phyloP scores from a whole-genome alignment of 2,888 invertebrate genomes.

The Dromius quadrimaculatus region DNA sequence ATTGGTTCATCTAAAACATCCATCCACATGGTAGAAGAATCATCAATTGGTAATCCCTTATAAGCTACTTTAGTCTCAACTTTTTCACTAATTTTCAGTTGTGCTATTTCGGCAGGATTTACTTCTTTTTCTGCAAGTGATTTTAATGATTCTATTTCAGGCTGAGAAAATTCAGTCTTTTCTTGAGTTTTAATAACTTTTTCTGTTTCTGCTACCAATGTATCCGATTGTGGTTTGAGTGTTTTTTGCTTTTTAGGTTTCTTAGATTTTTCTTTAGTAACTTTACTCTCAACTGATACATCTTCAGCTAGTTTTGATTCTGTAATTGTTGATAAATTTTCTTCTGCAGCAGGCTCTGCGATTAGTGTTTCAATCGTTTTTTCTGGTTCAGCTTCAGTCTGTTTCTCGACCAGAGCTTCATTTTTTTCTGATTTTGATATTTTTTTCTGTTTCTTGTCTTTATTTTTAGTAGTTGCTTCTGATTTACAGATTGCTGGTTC shows the following conservation, averaged over 20 bases:
- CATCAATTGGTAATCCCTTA: conserved; percentile 58
- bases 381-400: conserved; percentile 15
- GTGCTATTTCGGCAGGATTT: background rate
- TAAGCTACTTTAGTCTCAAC: conserved; percentile 53
- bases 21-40: conserved; percentile 56
- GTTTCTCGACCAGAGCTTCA: background rate
- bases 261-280: conserved; percentile 34
- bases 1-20: conserved; percentile 60
- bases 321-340: conserved; percentile 3
- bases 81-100: conserved; percentile 6
- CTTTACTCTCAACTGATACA: background rate
- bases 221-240: too few species aligned
- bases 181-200: conserved; percentile 12
- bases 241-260: conserved; percentile 5
- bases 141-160: background rate
- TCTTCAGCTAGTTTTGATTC: background rate
- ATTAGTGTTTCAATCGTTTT: conserved; percentile 32
- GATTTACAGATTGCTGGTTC: conserved; percentile 42
- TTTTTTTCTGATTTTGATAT: conserved; percentile 3
- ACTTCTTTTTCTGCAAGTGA: background rate
- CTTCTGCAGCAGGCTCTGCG: background rate
- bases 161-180: background rate
- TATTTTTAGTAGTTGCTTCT: conserved; percentile 9
- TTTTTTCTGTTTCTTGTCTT: conserved; percentile 1
- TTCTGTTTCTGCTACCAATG: background rate